A percentile compares a stretch with the other conserved stretches of the same genome.
Evolutionary conservation across 2,797 vertebrate genomes (phyloP).

Genomic region (Pogonophryne albipinna): DNA sequence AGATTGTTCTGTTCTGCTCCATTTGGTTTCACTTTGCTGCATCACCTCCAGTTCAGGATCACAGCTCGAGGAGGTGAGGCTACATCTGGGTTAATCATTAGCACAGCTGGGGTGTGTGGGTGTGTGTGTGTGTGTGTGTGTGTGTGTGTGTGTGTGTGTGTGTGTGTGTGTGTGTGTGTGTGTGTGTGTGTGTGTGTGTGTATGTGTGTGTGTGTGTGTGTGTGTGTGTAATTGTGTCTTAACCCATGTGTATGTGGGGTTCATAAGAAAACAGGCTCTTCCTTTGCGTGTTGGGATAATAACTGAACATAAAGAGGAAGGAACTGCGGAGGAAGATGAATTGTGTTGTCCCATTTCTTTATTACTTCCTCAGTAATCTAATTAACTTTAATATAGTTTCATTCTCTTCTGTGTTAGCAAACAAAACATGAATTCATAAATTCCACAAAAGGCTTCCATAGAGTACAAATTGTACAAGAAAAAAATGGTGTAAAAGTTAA

Average conservation of each 20-base stretch:
- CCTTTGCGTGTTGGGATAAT: conserved; percentile 20
- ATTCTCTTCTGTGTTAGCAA: too few species aligned
- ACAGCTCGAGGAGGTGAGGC: conserved; percentile 37
- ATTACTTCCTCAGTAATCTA: too few species aligned
- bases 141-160: neutral
- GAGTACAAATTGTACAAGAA: too few species aligned
- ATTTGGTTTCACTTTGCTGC: conserved; percentile 64
- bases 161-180: neutral
- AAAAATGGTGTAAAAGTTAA: too few species aligned
- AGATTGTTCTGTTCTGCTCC: conserved; percentile 15
- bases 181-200: conserved; percentile 4
- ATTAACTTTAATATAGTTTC: too few species aligned
- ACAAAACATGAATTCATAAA: too few species aligned
- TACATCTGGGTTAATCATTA: conserved; percentile 52
- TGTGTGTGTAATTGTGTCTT: too few species aligned
- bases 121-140: conserved; percentile 4
- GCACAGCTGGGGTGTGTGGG: neutral
- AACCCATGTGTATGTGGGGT: neutral
- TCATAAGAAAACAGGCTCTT: conserved; percentile 19
- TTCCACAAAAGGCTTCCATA: too few species aligned
- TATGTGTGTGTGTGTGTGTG: neutral
- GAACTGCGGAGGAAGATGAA: neutral
- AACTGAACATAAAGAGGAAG: conserved; percentile 32
- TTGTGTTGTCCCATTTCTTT: neutral
- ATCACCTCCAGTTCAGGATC: conserved; percentile 52